phyloP scores from a whole-genome alignment of 1,140 invertebrate species.

The Musca domestica region DNA sequence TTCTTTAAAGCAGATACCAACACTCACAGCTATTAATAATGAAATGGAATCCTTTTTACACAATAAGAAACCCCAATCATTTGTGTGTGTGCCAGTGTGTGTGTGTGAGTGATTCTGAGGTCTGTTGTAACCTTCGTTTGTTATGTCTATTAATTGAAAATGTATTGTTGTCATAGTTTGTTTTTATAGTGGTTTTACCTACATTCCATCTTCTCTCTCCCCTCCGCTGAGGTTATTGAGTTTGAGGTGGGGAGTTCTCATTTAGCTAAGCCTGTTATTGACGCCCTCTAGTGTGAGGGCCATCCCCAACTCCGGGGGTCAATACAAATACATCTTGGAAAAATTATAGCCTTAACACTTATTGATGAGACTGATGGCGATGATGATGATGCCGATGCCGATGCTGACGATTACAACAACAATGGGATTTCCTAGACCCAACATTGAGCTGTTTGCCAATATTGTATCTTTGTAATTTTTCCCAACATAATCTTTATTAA shows the following conservation, averaged over 20 bases:
- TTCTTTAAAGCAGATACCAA: conserved; percentile 1
- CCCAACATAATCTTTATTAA: too few relatives aligned
- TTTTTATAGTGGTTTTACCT: not conserved
- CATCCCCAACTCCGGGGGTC: too few relatives aligned
- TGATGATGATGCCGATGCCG: too few relatives aligned
- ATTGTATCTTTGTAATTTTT: too few relatives aligned
- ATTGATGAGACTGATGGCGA: too few relatives aligned
- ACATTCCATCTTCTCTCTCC: not conserved
- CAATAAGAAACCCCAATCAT: not conserved
- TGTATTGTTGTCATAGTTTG: conserved; percentile 4
- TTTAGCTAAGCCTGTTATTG: too few relatives aligned
- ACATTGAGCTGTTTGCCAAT: too few relatives aligned
- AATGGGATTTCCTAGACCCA: too few relatives aligned
- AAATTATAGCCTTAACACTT: too few relatives aligned
- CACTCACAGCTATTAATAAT: not conserved
- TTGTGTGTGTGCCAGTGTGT: not conserved
- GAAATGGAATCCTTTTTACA: conserved; percentile 3
- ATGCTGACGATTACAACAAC: too few relatives aligned
- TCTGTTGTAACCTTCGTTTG: not conserved
- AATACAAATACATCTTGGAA: too few relatives aligned
- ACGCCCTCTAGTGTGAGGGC: too few relatives aligned
- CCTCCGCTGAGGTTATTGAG: not conserved
- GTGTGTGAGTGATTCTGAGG: not conserved
- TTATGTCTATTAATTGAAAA: conserved; percentile 13
- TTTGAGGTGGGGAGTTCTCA: not conserved